phyloP scores from a whole-genome alignment of 2,797 vertebrate genomes.

The Helicolenus hilgendorfi region DNA sequence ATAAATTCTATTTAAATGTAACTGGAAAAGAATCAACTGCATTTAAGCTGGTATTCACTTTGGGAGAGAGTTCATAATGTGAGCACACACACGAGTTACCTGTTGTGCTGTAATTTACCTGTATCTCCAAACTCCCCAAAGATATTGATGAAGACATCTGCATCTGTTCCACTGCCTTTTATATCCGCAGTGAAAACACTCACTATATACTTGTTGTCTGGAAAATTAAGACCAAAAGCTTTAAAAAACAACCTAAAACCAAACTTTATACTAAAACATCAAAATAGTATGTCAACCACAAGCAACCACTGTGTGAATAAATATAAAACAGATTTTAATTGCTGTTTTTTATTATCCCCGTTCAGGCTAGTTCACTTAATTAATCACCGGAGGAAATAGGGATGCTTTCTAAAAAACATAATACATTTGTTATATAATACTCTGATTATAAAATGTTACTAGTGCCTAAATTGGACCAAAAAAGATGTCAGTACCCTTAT shows the following conservation, averaged over 20 bases:
- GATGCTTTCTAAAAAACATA: not conserved
- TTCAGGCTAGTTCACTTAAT: not conserved
- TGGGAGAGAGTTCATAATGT: not conserved
- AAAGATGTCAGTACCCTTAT: too few species aligned
- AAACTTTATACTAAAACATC: not conserved
- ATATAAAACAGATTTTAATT: not conserved
- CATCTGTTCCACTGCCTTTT: constrained; percentile 96
- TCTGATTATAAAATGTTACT: not conserved
- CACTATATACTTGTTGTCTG: constrained; percentile 96
- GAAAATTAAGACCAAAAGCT: constrained; percentile 38
- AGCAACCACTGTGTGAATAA: not conserved
- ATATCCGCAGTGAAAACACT: constrained; percentile 94
- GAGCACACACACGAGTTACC: not conserved
- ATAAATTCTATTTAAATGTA: not conserved
- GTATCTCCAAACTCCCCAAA: constrained; percentile 97
- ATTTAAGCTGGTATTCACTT: not conserved
- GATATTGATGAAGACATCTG: constrained; percentile 97
- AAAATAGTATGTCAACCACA: not conserved
- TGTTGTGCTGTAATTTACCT: constrained; percentile 82
- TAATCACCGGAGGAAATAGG: not conserved
- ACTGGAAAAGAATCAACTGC: not conserved
- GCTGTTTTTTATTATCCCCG: not conserved
- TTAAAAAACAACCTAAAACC: not conserved
- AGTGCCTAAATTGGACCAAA: too few species aligned
- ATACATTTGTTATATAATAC: not conserved